Conservation (phyloP, 1,140 invertebrate species). For the Pomacea maculata region DNA sequence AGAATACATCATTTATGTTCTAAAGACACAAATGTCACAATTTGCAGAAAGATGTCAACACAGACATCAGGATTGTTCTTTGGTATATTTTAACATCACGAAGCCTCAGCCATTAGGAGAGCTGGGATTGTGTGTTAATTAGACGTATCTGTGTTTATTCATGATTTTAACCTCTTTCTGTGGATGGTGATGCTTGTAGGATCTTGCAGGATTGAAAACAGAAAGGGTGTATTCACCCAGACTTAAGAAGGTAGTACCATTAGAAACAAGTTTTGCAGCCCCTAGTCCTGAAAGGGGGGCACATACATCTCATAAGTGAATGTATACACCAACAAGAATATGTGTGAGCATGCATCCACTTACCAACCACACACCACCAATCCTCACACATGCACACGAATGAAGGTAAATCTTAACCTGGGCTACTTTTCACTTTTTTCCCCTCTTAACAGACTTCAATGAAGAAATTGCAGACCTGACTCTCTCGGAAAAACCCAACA, state of each 20-base stretch:
- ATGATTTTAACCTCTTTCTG: too few relatives aligned
- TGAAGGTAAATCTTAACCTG: neutral
- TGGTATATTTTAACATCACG: neutral
- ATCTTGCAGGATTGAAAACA: too few relatives aligned
- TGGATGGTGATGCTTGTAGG: too few relatives aligned
- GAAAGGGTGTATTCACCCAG: too few relatives aligned
- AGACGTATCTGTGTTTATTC: neutral
- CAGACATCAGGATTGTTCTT: neutral
- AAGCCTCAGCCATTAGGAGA: neutral
- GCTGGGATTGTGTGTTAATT: neutral
- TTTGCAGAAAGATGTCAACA: neutral
- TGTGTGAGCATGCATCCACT: neutral
- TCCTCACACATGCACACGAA: neutral
- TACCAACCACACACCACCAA: neutral
- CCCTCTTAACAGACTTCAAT: constrained; percentile 47
- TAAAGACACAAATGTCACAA: neutral
- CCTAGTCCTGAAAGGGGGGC: neutral
- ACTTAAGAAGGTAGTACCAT: too few relatives aligned
- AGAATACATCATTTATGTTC: neutral
- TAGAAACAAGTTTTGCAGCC: too few relatives aligned
- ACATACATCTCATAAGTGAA: neutral
- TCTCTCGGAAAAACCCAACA: constrained; percentile 41
- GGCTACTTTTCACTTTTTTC: neutral
- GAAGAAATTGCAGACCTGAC: constrained; percentile 43
- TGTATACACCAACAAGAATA: neutral